Conservation (phyloP, 2,888 invertebrate species). For the Camptogramma bilineatum region DNA sequence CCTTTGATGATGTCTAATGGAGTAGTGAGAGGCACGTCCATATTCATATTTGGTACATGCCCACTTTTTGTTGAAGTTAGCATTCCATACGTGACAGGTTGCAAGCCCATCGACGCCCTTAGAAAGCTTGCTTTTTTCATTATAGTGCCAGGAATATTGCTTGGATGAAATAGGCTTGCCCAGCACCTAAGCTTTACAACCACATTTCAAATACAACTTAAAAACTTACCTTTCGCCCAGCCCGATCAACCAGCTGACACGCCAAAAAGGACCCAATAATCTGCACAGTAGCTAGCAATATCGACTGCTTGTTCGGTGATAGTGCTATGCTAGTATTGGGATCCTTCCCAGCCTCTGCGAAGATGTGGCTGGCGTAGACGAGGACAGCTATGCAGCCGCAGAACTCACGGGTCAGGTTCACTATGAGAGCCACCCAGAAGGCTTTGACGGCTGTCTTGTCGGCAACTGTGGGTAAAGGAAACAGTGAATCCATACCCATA, state of each 20-base stretch:
- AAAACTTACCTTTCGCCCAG: slow-evolving; percentile 70
- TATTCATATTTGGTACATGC: no score
- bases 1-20: no score
- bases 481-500: background rate
- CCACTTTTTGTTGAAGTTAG: no score
- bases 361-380: slow-evolving; percentile 79
- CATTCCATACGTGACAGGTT: no score
- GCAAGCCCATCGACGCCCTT: no score
- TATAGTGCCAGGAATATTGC: no score
- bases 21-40: no score
- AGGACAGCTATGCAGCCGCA: slow-evolving; percentile 79
- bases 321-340: slow-evolving; percentile 63
- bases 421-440: slow-evolving; percentile 78
- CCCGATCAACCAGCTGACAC: slow-evolving; percentile 75
- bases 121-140: no score
- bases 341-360: slow-evolving; percentile 67
- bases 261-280: slow-evolving; percentile 77
- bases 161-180: no score
- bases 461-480: slow-evolving; percentile 54
- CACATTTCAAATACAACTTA: no score
- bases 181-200: no score
- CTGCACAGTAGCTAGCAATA: slow-evolving; percentile 74
- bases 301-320: slow-evolving; percentile 77
- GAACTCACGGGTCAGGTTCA: slow-evolving; percentile 76
- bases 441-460: slow-evolving; percentile 75